A percentile compares a stretch with the other conserved stretches of the same genome.
Evolutionary conservation across 2,797 vertebrate genomes (phyloP).

Genomic region (Streptopelia turtur): DNA sequence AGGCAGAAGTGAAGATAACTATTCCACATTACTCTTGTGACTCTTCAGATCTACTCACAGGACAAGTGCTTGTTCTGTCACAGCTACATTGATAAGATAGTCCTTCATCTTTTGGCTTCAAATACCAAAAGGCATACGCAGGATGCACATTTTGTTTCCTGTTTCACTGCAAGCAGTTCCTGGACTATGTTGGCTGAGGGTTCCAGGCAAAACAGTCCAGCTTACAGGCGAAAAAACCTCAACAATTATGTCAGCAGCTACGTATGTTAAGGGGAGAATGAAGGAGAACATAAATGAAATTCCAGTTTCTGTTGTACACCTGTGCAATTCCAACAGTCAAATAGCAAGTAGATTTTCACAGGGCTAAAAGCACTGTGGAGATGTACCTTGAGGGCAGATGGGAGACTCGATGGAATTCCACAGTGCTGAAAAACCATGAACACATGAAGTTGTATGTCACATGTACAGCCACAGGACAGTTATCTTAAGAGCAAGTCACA

Average conservation of each 20-base stretch:
- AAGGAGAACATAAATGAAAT: neutral
- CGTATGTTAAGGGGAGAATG: neutral
- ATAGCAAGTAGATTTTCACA: accelerated
- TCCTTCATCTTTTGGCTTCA: neutral
- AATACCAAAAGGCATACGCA: neutral
- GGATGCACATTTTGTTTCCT: neutral
- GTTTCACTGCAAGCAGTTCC: neutral
- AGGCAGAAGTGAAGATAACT: neutral
- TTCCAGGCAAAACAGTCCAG: neutral
- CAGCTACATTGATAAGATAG: neutral
- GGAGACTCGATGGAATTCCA: neutral
- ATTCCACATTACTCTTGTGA: neutral
- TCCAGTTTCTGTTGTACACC: neutral
- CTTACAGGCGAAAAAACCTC: neutral
- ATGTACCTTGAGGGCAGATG: neutral
- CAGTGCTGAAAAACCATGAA: neutral
- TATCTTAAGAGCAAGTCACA: neutral
- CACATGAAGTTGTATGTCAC: neutral
- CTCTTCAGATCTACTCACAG: neutral
- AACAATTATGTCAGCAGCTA: neutral
- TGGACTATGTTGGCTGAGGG: neutral
- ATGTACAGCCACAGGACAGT: neutral
- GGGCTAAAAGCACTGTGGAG: neutral
- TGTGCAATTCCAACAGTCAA: neutral
- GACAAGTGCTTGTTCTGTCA: neutral